Percentiles rank a stretch among this genome's conserved stretches.
Conservation (phyloP, 1,140 invertebrate genomes). For the Drosophila ambigua region DNA sequence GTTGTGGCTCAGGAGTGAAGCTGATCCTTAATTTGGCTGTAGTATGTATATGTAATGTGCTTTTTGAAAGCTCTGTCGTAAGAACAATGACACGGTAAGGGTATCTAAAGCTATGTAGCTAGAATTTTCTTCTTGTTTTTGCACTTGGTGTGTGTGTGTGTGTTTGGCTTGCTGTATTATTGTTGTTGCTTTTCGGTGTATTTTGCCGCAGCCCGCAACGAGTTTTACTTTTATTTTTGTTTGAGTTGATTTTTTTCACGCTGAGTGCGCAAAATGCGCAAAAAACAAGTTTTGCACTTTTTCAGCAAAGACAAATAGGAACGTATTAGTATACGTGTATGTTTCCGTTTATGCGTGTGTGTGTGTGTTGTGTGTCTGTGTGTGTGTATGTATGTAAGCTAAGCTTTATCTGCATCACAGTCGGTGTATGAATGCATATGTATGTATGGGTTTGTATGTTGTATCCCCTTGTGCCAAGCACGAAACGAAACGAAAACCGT, state of each 20-base stretch:
- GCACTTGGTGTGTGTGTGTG: conserved; percentile 12
- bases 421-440: conserved; percentile 37
- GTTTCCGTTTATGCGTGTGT: conserved; percentile 4
- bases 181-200: conserved; percentile 40
- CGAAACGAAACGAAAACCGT: conserved; percentile 45
- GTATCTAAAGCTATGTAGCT: too few relatives aligned
- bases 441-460: conserved; percentile 62
- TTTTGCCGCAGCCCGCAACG: conserved; percentile 42
- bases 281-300: conserved; percentile 81
- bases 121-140: background rate
- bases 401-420: conserved; percentile 51
- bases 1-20: too few relatives aligned
- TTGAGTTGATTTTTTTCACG: conserved; percentile 59
- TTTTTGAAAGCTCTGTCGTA: too few relatives aligned
- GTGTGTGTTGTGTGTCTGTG: conserved; percentile 7
- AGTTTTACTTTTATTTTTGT: conserved; percentile 62
- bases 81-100: too few relatives aligned
- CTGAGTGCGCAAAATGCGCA: conserved; percentile 81
- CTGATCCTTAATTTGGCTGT: too few relatives aligned
- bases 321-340: too few relatives aligned
- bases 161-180: background rate
- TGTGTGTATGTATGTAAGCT: conserved; percentile 45
- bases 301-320: conserved; percentile 51
- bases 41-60: too few relatives aligned
- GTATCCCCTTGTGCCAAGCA: conserved; percentile 79